phyloP scores from a whole-genome alignment of 2,888 invertebrate genomes.

The Pseudolycoriella hygida region DNA sequence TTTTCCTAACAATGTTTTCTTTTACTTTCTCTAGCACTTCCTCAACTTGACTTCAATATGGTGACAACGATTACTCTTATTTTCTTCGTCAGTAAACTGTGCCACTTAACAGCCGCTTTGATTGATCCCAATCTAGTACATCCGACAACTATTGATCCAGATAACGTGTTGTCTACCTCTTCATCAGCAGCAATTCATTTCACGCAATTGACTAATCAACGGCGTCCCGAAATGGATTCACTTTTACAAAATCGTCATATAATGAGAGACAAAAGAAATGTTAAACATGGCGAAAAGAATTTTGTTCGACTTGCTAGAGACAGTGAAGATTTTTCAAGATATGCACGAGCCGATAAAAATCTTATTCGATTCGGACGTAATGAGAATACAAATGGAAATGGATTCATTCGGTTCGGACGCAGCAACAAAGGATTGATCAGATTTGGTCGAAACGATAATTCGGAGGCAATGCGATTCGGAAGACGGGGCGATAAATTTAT shows the following conservation, averaged over 20 bases:
- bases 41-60: too few relatives aligned
- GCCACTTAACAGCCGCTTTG: too few relatives aligned
- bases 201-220: too few relatives aligned
- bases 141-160: too few relatives aligned
- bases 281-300: background rate
- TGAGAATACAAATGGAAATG: background rate
- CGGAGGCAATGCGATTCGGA: background rate
- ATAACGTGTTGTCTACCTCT: too few relatives aligned
- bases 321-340: background rate
- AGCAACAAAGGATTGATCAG: background rate
- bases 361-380: background rate
- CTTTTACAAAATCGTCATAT: background rate
- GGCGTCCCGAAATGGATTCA: too few relatives aligned
- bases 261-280: background rate
- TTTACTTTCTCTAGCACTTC: too few relatives aligned
- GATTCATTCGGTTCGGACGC: background rate
- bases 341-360: background rate
- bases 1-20: too few relatives aligned
- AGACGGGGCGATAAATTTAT: background rate
- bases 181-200: too few relatives aligned
- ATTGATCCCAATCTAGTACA: too few relatives aligned
- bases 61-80: too few relatives aligned
- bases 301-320: background rate
- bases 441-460: background rate
- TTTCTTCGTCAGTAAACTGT: too few relatives aligned